Evolutionary conservation across 2,113 vertebrate species (phyloP), one percentile per base, ranked within the genome.

Genomic region (Maccullochella peelii): DNA sequence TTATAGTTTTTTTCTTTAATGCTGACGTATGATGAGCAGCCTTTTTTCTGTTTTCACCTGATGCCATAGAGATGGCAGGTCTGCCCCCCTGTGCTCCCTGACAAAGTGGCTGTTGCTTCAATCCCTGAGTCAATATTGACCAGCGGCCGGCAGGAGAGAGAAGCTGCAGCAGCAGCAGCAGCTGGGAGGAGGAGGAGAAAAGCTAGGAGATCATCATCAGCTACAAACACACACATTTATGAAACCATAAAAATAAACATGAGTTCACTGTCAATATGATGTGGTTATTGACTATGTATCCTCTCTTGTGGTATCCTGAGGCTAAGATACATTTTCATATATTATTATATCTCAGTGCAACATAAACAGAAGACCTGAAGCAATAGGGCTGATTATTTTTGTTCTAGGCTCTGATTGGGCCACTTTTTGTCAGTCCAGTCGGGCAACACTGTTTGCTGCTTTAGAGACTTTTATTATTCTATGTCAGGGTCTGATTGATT

Each of bases 61-160:
- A 89, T 80, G 78, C 84, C 87, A 85, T 87, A 88, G 87, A 84
- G 85, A 92, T 85, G 86, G 82, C 54, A 33, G 82, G 44, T 88
- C 74, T 80, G 52, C 38, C 77, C 69, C 66, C 47, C 52, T 9
- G 49, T 82, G 55, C 70, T 73, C 88, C 73, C 63, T 79, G 83
- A 92, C 88, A 92, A 91, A 93, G 87, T 91, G 91, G 88, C 89
- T 92, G 91, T 92, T 88, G 89, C 94, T 84, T 92, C 86, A 38
- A 92, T 93, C 91, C 86, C 74, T 94, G 90, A 93, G 94, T 95
- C 94, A 95, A 95, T 95, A 95, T 95, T 95, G 92, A 94, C 92
- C 83, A 73, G 68, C 78, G 71, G 84, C 80, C 70, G 58, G 77
- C 76, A 86, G 72, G 72, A 75, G 81, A 86, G 89, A 62, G 78